A percentile compares a stretch with the other conserved stretches of the same genome.
Evolutionary conservation across 2,888 invertebrate genomes (phyloP).

Genomic region (Laothoe populi): DNA sequence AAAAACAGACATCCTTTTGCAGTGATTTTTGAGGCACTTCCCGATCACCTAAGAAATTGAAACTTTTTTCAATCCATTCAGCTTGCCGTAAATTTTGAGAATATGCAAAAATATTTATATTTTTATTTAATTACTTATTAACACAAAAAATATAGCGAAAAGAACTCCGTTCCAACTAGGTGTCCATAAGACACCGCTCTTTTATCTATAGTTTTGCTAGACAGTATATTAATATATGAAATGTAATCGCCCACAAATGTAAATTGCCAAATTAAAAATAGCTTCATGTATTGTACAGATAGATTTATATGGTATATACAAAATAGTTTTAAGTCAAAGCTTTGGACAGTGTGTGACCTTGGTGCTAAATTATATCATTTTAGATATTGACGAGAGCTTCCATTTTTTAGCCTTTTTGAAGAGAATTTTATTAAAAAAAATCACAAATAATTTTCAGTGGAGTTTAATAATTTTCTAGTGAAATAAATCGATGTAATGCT

Average conservation of each 20-base stretch:
- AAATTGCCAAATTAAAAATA: conserved; percentile 22
- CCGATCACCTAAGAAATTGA: too few species aligned
- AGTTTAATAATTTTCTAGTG: neutral
- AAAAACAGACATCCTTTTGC: too few species aligned
- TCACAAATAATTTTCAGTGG: neutral
- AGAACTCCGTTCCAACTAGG: too few species aligned
- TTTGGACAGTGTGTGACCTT: conserved; percentile 58
- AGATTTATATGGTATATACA: conserved; percentile 55
- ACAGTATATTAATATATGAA: neutral
- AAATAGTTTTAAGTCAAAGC: conserved; percentile 49
- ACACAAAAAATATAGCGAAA: too few species aligned
- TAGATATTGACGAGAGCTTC: conserved; percentile 49
- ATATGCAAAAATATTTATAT: too few species aligned
- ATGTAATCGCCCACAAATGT: conserved; percentile 8
- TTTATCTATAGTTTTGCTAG: conserved; percentile 7
- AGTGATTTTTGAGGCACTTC: too few species aligned
- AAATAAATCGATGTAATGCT: neutral
- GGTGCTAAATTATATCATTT: conserved; percentile 63
- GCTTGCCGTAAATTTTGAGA: too few species aligned
- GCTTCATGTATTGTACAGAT: conserved; percentile 44
- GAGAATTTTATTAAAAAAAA: neutral
- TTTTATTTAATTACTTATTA: too few species aligned
- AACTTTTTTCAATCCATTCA: too few species aligned
- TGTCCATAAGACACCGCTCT: too few species aligned
- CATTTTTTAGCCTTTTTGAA: conserved; percentile 34